Base-by-base conservation (phyloP, 2,113 vertebrate genomes). In the Salvelinus namaycush region DNA sequence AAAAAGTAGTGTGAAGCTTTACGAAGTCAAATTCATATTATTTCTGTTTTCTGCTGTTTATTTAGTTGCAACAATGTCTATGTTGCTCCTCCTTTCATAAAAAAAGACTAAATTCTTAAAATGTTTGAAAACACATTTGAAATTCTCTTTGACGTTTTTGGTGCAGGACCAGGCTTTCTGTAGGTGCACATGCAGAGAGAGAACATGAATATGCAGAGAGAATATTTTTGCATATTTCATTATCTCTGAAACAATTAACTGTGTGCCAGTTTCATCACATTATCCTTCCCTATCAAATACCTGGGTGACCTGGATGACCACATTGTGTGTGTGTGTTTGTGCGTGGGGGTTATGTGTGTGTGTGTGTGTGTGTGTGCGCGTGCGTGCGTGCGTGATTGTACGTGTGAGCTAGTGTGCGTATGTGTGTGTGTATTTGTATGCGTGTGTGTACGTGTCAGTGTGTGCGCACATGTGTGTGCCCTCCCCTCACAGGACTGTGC, bases 111-210 rank as follows among this genome's bases (percentile, higher is more conserved):
- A n/a, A 57, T 24, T 60, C 39, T 44, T 44, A 24, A 54, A 66
- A 76, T 48, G 8, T 48, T 49, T 34, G 31, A 34, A 34, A 34
- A 34, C 67, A 44, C 22, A 81, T 87, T 81, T 66, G 16, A 60
- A 79, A 84, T 81, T 82, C 70, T 75, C 75, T 86, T 87, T 84
- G 65, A 87, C 34, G 65, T 74, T 68, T 27, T 57, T 83, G 76
- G 22, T 8, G n/a, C 20, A 27, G 73, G 51, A 73, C 66, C 72
- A 80, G 64, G 34, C 22, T 49, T 57, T 31, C 49, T 31, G 70
- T 27, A 51, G 57, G 70, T 9, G n/a, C 18, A 31, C 48, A 26
- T 51, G 29, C 27, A 68, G 9, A 54, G 49, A 13, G 11, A n/a
- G 26, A n/a, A 68, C 57, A 78, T 51, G 48, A 14, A 18, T 14